Conservation (phyloP, 1,140 invertebrate species). For the Caerostris darwini region DNA sequence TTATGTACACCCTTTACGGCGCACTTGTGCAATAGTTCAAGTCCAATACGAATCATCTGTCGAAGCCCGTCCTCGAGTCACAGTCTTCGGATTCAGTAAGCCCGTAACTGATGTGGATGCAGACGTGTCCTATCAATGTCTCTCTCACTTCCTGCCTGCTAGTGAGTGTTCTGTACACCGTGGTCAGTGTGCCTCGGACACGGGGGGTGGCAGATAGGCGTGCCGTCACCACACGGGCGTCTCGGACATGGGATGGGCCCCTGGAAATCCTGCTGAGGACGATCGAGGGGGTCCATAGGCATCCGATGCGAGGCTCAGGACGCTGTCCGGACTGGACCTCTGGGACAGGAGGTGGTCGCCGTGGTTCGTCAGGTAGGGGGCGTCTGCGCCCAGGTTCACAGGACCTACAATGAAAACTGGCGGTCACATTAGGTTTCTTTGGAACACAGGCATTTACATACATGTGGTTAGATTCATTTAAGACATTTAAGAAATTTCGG, state of each 20-base stretch:
- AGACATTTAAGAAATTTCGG: too few relatives aligned
- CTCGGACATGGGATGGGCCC: constrained; percentile 69
- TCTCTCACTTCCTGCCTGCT: constrained; percentile 10
- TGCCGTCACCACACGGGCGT: constrained; percentile 77
- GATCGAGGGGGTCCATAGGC: constrained; percentile 75
- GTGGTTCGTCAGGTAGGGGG: constrained; percentile 73
- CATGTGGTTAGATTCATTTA: neutral
- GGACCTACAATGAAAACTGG: constrained; percentile 65
- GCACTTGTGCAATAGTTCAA: too few relatives aligned
- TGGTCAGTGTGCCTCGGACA: constrained; percentile 46
- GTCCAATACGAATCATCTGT: too few relatives aligned
- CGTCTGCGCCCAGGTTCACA: constrained; percentile 73
- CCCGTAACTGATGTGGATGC: neutral
- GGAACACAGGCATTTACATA: neutral
- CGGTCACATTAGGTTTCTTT: constrained; percentile 21
- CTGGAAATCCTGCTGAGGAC: constrained; percentile 66
- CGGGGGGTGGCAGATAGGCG: constrained; percentile 56
- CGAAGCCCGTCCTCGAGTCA: too few relatives aligned
- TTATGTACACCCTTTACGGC: too few relatives aligned
- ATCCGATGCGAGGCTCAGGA: constrained; percentile 76
- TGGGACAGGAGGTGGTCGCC: constrained; percentile 75
- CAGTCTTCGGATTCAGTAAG: too few relatives aligned
- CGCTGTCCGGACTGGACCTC: constrained; percentile 76
- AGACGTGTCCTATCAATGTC: neutral
- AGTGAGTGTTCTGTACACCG: neutral